Evolutionary conservation across 2,888 invertebrate species (phyloP), one percentile per base, ranked within the genome.

Genomic region (Brachynemurus nebulosus): DNA sequence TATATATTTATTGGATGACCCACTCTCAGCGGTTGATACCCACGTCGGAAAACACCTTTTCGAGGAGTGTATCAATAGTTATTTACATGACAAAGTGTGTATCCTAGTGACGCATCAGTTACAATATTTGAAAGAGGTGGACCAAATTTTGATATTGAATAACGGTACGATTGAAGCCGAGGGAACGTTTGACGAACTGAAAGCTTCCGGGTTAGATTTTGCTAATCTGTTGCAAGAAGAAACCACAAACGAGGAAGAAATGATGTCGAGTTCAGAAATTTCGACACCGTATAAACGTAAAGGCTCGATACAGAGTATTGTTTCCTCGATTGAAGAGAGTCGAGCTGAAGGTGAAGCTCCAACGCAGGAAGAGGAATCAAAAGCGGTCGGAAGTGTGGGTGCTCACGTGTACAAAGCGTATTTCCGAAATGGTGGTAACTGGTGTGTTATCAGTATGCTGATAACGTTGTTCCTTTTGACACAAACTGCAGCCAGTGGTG

Each of bases 21-120:
- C 93, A 0, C 67, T 93, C 27, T 84, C 89, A 48, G 92, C 92
- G 0, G 92, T 93, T n/a, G 93, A 93, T 65, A 77, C 90, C 0
- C 85, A 86, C 60, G 92, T 93, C 1, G 88, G 90, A 1, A 77
- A 85, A 4, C 85, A 89, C 62, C 69, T 93, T 52, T 93, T 92
- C 64, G 86, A 92, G 57, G 74, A 81, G 55, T 89, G 86, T 56
- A 71, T 86, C 42, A 70, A 59, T 9, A 61, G 74, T 5, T 77
- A 77, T 54, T 65, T 89, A 51, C 67, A 71, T n/a, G 69, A 77
- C 49, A 78, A 82, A 57, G 80, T 82, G 1, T 67, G 80, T 16
- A 74, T 89, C 37, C 71, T 89, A 25, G 80, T 86, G 50, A 90
- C 89, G 0, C 81, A 81, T 56, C 81, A 81, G 61, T 62, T 80